phyloP scores from a whole-genome alignment of 2,888 invertebrate species.

The Patella caerulea region DNA sequence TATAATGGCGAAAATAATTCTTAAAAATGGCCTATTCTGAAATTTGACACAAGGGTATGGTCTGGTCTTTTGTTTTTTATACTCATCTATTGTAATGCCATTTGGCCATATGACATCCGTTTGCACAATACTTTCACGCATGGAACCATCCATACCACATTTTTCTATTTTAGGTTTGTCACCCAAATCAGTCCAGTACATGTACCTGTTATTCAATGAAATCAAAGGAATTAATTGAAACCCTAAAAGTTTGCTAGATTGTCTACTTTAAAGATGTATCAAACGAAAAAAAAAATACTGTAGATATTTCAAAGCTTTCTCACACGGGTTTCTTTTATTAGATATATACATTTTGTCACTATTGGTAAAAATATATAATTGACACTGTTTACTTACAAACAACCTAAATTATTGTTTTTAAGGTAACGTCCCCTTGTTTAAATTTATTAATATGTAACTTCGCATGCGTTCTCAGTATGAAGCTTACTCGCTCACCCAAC shows the following conservation, averaged over 20 bases:
- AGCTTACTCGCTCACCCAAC: too few species aligned
- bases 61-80: neutral
- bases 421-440: too few species aligned
- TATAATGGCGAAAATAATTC: neutral
- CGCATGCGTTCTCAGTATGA: too few species aligned
- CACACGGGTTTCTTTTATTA: too few species aligned
- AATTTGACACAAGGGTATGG: too few species aligned
- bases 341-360: too few species aligned
- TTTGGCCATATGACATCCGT: conserved; percentile 95
- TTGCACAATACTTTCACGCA: conserved; percentile 83
- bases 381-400: too few species aligned
- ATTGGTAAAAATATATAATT: too few species aligned
- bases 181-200: conserved; percentile 99
- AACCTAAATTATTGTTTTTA: too few species aligned
- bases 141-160: conserved; percentile 95
- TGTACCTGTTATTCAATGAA: conserved; percentile 79
- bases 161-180: conserved; percentile 92
- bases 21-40: too few species aligned
- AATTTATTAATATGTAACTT: too few species aligned
- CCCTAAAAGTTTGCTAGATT: neutral
- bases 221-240: neutral
- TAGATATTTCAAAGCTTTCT: too few species aligned
- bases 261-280: neutral
- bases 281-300: neutral
- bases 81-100: conserved; percentile 83